Conservation (phyloP, 2,888 invertebrate species). For the Tiliacea aurago region DNA sequence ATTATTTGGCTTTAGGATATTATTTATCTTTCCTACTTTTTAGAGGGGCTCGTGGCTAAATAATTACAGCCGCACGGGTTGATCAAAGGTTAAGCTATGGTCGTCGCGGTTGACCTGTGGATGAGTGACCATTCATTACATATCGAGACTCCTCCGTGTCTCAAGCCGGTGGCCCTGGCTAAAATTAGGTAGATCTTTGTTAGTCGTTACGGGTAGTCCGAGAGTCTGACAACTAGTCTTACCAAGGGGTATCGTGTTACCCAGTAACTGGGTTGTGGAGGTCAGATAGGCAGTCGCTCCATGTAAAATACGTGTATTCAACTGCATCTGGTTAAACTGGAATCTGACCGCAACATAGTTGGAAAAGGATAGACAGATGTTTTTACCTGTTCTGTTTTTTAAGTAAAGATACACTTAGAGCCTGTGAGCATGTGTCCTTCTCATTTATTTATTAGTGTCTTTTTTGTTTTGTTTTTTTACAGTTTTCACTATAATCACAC, state of each 20-base stretch:
- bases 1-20: not conserved
- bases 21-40: not conserved
- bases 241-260: not conserved
- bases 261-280: no score
- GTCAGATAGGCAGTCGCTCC: no score
- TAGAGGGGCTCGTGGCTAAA: no score
- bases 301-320: no score
- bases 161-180: no score
- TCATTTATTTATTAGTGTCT: no score
- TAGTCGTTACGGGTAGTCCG: not conserved
- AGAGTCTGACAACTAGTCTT: not conserved
- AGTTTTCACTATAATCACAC: no score
- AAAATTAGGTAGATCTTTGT: not conserved
- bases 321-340: no score
- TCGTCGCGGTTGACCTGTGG: not conserved
- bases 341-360: no score
- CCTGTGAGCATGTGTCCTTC: no score
- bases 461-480: no score
- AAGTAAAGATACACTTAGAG: no score
- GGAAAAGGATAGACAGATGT: not conserved
- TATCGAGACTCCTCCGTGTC: not conserved
- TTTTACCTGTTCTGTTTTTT: not conserved
- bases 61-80: not conserved
- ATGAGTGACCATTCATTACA: not conserved
- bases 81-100: not conserved